These are phyloP conservation scores for Callospermophilus lateralis DNA, from an alignment of 2,113 vertebrate species.

Conservation along the genomic window DNA sequence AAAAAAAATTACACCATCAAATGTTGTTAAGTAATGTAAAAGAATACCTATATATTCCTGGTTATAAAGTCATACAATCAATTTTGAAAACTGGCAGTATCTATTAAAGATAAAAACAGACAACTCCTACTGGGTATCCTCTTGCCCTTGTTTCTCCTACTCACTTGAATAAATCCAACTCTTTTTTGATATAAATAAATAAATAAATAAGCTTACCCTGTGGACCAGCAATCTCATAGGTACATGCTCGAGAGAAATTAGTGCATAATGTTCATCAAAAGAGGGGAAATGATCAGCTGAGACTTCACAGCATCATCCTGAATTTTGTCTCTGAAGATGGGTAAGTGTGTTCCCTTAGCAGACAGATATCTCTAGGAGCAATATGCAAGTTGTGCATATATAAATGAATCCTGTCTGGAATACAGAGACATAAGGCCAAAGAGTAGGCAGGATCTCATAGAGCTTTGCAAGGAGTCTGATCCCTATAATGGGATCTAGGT, in stretches of 20 bases:
- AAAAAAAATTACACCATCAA: background rate
- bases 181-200: background rate
- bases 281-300: background rate
- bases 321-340: slow-evolving; percentile 1
- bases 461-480: too few relatives aligned
- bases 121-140: too few relatives aligned
- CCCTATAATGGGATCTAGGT: background rate
- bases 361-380: background rate
- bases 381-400: background rate
- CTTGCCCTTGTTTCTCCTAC: too few relatives aligned
- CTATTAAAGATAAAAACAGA: background rate
- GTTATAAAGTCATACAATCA: background rate
- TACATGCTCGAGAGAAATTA: background rate
- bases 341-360: background rate
- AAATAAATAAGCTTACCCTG: background rate
- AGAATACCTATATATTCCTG: background rate
- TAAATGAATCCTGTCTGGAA: background rate
- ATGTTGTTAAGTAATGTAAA: background rate
- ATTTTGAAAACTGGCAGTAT: background rate
- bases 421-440: too few relatives aligned
- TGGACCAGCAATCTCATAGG: background rate
- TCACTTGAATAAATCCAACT: too few relatives aligned
- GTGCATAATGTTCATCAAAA: background rate
- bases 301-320: slow-evolving; percentile 11
- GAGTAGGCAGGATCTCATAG: too few relatives aligned